These are phyloP conservation scores for Stegophylla sp. DNA, from an alignment of 2,888 invertebrate species.

Conservation along the genomic window DNA sequence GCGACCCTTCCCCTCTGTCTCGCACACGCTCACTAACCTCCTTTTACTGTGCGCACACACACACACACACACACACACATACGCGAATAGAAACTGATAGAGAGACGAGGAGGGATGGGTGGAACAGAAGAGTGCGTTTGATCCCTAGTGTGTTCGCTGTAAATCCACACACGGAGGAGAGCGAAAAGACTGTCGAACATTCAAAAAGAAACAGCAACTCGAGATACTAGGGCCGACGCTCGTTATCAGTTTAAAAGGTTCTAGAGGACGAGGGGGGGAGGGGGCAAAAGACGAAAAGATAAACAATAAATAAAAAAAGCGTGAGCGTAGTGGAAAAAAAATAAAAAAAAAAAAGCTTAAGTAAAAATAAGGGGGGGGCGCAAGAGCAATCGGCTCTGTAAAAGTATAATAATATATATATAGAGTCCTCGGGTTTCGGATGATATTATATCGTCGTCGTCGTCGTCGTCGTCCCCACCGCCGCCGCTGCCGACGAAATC, in stretches of 20 bases:
- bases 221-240: slow-evolving; percentile 30
- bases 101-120: too few relatives aligned
- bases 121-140: too few relatives aligned
- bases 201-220: slow-evolving; percentile 50
- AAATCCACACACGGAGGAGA: too few relatives aligned
- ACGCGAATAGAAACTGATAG: background rate
- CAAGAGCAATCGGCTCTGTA: slow-evolving; percentile 29
- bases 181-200: slow-evolving; percentile 46
- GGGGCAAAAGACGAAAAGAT: slow-evolving; percentile 36
- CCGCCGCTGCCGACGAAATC: slow-evolving; percentile 14
- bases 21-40: background rate
- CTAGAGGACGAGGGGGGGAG: background rate
- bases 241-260: slow-evolving; percentile 55
- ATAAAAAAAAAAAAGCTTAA: too few relatives aligned
- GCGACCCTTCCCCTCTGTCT: background rate
- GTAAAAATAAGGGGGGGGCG: slow-evolving; percentile 33
- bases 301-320: slow-evolving; percentile 49
- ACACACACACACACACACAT: background rate
- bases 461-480: too few relatives aligned
- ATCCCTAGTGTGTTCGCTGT: slow-evolving; percentile 17
- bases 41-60: too few relatives aligned
- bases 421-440: slow-evolving; percentile 21
- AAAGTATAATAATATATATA: too few relatives aligned
- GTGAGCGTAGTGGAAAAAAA: too few relatives aligned
- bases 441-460: too few relatives aligned